Conservation (phyloP, 2,797 vertebrate species). For the Oceanodroma leucorhoa region DNA sequence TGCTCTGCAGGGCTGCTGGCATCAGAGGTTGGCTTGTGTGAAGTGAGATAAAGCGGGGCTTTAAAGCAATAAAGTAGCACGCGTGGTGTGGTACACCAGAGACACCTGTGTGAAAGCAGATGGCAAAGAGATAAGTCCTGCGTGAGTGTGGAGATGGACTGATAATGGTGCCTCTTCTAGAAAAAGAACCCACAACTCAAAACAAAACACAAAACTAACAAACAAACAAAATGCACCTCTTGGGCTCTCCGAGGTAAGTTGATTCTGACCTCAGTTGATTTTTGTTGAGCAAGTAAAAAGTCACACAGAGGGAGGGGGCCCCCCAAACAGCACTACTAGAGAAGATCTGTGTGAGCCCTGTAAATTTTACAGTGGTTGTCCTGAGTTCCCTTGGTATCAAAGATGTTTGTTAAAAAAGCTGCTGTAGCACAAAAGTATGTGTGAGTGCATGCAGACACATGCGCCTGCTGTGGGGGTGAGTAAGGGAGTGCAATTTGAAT, state of each 20-base stretch:
- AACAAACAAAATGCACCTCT: neutral
- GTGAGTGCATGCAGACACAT: neutral
- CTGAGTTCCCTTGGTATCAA: neutral
- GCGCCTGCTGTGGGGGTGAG: neutral
- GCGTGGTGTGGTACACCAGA: neutral
- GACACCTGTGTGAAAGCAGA: constrained; percentile 7
- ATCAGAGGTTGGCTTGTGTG: neutral
- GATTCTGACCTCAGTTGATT: neutral
- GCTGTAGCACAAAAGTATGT: neutral
- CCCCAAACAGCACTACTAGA: neutral
- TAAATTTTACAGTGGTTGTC: neutral
- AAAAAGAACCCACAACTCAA: neutral
- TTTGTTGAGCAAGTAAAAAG: neutral
- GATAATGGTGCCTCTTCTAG: neutral
- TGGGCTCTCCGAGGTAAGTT: neutral
- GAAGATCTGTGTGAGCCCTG: neutral
- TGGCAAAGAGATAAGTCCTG: neutral
- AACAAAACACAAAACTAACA: neutral
- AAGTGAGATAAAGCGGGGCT: neutral
- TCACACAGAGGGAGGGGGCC: neutral
- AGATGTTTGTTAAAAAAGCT: neutral
- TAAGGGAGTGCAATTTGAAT: neutral
- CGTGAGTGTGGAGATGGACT: neutral
- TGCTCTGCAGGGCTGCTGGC: neutral
- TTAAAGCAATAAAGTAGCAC: neutral